These are phyloP conservation scores for Xiphophorus maculatus DNA, from an alignment of 2,113 vertebrate genomes.

Conservation along the genomic window DNA sequence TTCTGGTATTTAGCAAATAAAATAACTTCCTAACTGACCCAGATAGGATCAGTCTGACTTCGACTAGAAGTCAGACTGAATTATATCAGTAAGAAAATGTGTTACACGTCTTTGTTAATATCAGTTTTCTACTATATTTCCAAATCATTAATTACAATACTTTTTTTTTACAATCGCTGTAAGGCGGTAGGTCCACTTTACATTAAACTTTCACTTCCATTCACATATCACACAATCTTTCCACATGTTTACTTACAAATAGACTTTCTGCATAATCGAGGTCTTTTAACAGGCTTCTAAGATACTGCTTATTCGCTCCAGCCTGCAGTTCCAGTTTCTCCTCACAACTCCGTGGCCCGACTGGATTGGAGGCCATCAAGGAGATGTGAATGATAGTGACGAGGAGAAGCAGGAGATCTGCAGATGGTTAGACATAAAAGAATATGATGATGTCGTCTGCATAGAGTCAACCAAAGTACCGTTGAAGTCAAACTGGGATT, in stretches of 20 bases:
- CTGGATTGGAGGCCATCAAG: not conserved
- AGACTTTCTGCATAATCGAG: not conserved
- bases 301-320: accelerated
- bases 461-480: not conserved
- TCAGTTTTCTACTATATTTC: too few relatives aligned
- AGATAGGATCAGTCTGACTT: too few relatives aligned
- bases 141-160: too few relatives aligned
- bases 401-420: conserved; percentile 47
- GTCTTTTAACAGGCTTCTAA: accelerated
- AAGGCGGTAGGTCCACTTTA: too few relatives aligned
- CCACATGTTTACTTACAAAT: conserved; percentile 51
- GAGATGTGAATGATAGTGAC: conserved; percentile 31
- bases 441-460: conserved; percentile 3
- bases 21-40: too few relatives aligned
- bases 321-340: too few relatives aligned
- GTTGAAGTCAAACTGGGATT: not conserved
- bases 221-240: not conserved
- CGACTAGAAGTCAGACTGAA: too few relatives aligned
- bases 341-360: accelerated
- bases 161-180: not conserved
- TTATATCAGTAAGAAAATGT: too few relatives aligned
- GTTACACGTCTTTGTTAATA: too few relatives aligned
- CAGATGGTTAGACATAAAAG: conserved; percentile 11
- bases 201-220: not conserved
- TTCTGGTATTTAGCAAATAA: too few relatives aligned